These are phyloP conservation scores for Cremastinae sp. DNA, from an alignment of 2,888 invertebrate genomes.

Conservation along the genomic window DNA sequence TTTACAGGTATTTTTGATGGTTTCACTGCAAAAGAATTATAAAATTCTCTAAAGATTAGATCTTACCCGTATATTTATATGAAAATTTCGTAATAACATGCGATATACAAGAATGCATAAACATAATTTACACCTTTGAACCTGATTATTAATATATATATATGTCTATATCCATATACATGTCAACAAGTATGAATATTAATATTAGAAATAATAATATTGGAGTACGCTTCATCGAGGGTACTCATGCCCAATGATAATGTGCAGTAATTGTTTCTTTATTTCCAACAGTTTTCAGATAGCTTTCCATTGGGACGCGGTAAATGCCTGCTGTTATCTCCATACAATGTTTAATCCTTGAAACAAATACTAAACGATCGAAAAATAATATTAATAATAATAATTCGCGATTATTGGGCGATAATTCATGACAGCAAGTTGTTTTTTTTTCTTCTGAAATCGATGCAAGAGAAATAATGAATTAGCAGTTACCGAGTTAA, in stretches of 20 bases:
- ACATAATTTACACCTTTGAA: slow-evolving; percentile 77
- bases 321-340: slow-evolving; percentile 78
- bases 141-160: slow-evolving; percentile 64
- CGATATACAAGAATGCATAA: slow-evolving; percentile 61
- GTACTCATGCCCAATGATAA: slow-evolving; percentile 60
- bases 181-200: slow-evolving; percentile 1
- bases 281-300: slow-evolving; percentile 81
- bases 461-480: slow-evolving; percentile 21
- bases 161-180: slow-evolving; percentile 36
- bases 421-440: slow-evolving; percentile 57
- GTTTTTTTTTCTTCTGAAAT: slow-evolving; percentile 44
- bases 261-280: slow-evolving; percentile 78
- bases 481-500: slow-evolving; percentile 57
- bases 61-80: slow-evolving; percentile 42
- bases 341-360: slow-evolving; percentile 73
- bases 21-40: slow-evolving; percentile 30
- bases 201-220: slow-evolving; percentile 9
- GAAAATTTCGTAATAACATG: slow-evolving; percentile 58
- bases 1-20: slow-evolving; percentile 62
- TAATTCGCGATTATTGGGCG: slow-evolving; percentile 59
- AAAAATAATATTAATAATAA: slow-evolving; percentile 27
- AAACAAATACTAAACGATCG: slow-evolving; percentile 60
- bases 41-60: slow-evolving; percentile 34
- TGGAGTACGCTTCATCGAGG: slow-evolving; percentile 25
- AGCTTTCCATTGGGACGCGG: slow-evolving; percentile 79